A percentile compares a stretch with the other conserved stretches of the same genome.
Conservation (phyloP, 2,797 vertebrate species). For the Hoplostethus mediterraneus region DNA sequence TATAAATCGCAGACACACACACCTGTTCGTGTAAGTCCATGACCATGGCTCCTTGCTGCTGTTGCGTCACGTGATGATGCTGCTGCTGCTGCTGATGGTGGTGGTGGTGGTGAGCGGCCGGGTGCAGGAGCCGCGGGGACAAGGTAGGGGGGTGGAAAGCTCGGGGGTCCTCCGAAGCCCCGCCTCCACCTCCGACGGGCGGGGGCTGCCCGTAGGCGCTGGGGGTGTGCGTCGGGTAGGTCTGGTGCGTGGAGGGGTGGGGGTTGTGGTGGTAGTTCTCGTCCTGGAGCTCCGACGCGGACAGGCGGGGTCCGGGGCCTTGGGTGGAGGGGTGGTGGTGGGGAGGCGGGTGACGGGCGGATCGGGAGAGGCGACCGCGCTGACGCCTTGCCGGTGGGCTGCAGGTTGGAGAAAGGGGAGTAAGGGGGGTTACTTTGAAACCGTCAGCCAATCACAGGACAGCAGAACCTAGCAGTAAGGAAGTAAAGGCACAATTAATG, state of each 20-base stretch:
- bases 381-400: constrained; percentile 95
- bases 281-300: constrained; percentile 87
- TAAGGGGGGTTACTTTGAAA: constrained; percentile 7
- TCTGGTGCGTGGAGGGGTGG: constrained; percentile 66
- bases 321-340: constrained; percentile 75
- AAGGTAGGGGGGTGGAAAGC: constrained; percentile 95
- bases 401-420: constrained; percentile 22
- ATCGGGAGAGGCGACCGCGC: constrained; percentile 92
- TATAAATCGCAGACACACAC: no score
- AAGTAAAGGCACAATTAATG: no score
- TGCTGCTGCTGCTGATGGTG: constrained; percentile 66
- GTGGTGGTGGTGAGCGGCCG: constrained; percentile 86
- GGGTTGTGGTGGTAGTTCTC: constrained; percentile 92
- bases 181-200: constrained; percentile 53
- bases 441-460: no score
- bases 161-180: constrained; percentile 91
- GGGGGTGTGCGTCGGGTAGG: constrained; percentile 74
- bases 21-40: constrained; percentile 98
- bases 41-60: constrained; percentile 93
- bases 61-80: constrained; percentile 73
- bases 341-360: constrained; percentile 89
- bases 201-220: constrained; percentile 79
- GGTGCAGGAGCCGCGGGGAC: constrained; percentile 92
- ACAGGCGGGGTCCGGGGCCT: constrained; percentile 78
- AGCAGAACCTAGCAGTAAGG: no score